Percentiles rank a stretch among this genome's conserved stretches.
phyloP scores from a whole-genome alignment of 2,797 vertebrate genomes.

The Siniperca undulata region DNA sequence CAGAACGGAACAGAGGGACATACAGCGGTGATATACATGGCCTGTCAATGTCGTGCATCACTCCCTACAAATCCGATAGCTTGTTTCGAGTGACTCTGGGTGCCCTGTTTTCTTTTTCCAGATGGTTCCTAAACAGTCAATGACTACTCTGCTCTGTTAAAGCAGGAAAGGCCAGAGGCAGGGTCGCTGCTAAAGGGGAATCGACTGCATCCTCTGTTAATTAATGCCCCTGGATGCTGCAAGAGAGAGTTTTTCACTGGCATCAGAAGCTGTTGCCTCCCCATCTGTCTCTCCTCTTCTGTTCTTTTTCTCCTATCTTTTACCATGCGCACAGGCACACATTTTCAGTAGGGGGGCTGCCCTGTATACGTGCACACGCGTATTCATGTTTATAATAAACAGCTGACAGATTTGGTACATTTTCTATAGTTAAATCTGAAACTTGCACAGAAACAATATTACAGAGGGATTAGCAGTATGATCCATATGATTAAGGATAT shows the following conservation, averaged over 20 bases:
- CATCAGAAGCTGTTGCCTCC: constrained; percentile 11
- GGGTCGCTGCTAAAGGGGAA: constrained; percentile 80
- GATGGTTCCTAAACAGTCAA: constrained; percentile 75
- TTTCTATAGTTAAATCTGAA: background rate
- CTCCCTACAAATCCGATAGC: constrained; percentile 67
- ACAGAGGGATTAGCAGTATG: no score
- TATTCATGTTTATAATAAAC: background rate
- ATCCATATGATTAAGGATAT: background rate
- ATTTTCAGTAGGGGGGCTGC: background rate
- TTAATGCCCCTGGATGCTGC: constrained; percentile 74
- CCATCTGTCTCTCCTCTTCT: background rate
- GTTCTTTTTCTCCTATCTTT: background rate
- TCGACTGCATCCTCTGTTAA: constrained; percentile 82
- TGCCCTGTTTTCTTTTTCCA: constrained; percentile 73
- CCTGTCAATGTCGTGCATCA: constrained; percentile 32
- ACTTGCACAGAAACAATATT: background rate
- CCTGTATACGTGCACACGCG: background rate
- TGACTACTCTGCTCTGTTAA: constrained; percentile 74
- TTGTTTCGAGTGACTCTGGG: constrained; percentile 43
- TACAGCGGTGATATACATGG: background rate
- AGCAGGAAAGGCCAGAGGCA: constrained; percentile 84
- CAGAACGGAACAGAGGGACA: background rate
- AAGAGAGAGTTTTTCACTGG: constrained; percentile 29
- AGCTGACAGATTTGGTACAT: background rate
- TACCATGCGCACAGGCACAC: background rate